Evolutionary conservation across 1,140 invertebrate genomes (phyloP), one percentile per base, ranked within the genome.

Genomic region (Drosophila miranda): DNA sequence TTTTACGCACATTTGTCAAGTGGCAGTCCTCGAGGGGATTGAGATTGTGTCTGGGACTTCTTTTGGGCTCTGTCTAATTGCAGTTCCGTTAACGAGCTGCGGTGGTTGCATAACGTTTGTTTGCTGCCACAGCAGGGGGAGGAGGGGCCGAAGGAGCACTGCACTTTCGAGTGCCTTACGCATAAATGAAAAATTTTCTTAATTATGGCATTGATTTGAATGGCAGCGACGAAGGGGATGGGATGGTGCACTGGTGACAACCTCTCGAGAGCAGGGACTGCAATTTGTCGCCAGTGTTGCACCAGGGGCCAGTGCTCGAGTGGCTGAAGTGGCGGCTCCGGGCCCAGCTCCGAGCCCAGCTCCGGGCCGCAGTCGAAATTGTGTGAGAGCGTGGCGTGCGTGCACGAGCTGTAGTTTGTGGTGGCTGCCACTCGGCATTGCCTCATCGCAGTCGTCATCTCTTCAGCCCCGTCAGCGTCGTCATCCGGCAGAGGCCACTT

Each of bases 1-100:
- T 86, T 84, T 86, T 86, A 86, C 82, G 81, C 81, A 86, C 82
- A 86, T 87, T 86, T 87, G 81, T 87, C 72, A 79, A 79, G 80
- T 30, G 44, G 13, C 16, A 6, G n/a, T 14, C n/a, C 26, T 30
- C 6, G 34, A 34, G 45, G 38, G 28, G 44, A n/a, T 34, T 9
- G 26, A 8, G 34, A 13, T 34, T 34, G 30, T 9, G 44, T 13
- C 26, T 6, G 34, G 23, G 42, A n/a, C 21, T 49, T 26, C 28
- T 34, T 13, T 46, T 59, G 49, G 57, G 44, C 11, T 38, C 61
- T 66, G 70, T 83, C 77, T 80, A 86, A 86, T 84, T 84, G 76
- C 80, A 84, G 67, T 66, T 66, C 70, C 71, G 81, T 81, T 84
- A 84, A 86, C 81, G 77, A 84, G 68, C 71, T 55, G 52, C 59